phyloP scores from a whole-genome alignment of 2,888 invertebrate genomes.

The Cosmopolites sordidus region DNA sequence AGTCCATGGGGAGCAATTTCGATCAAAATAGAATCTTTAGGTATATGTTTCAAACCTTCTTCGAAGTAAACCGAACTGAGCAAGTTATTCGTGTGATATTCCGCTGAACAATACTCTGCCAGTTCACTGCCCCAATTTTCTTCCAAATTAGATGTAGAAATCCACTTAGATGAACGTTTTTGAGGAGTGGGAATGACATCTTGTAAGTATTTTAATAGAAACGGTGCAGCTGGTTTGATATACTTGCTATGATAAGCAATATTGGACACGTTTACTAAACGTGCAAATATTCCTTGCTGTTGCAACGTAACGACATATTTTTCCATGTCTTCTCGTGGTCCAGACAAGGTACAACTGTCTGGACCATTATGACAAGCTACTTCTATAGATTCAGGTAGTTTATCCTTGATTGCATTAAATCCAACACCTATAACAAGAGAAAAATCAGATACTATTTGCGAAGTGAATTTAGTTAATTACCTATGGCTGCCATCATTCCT shows the following conservation, averaged over 20 bases:
- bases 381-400: slow-evolving; percentile 65
- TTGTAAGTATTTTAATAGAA: slow-evolving; percentile 46
- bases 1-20: slow-evolving; percentile 90
- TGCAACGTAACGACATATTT: slow-evolving; percentile 56
- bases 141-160: slow-evolving; percentile 62
- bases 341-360: slow-evolving; percentile 75
- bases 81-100: slow-evolving; percentile 65
- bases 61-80: slow-evolving; percentile 72
- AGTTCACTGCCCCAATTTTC: slow-evolving; percentile 55
- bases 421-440: slow-evolving; percentile 41
- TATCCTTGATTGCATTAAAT: slow-evolving; percentile 54
- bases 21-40: slow-evolving; percentile 75
- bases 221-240: slow-evolving; percentile 55
- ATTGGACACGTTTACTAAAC: slow-evolving; percentile 79
- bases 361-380: slow-evolving; percentile 78
- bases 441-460: slow-evolving; percentile 3
- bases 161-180: slow-evolving; percentile 57
- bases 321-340: slow-evolving; percentile 61
- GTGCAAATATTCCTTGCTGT: slow-evolving; percentile 72
- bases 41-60: slow-evolving; percentile 75
- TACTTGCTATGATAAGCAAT: slow-evolving; percentile 88
- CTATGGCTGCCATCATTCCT: slow-evolving; percentile 88
- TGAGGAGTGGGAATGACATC: slow-evolving; percentile 51
- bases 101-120: slow-evolving; percentile 57
- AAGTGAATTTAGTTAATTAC: slow-evolving; percentile 39